These are phyloP conservation scores for Zosterops pallidus DNA, from an alignment of 2,113 vertebrate genomes.

Conservation along the genomic window DNA sequence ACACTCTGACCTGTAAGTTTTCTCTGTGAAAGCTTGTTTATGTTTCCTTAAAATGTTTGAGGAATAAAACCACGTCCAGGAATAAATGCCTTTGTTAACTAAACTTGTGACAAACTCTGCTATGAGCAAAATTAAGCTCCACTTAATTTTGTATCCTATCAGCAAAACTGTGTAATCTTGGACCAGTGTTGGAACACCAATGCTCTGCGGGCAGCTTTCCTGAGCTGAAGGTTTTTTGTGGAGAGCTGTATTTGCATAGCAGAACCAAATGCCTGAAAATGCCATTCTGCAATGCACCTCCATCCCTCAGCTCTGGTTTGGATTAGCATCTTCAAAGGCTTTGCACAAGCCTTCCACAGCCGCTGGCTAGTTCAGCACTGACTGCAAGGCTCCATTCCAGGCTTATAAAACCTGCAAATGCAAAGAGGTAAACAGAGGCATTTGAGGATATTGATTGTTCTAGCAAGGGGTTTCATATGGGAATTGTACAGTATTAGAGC, in stretches of 20 bases:
- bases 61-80: background rate
- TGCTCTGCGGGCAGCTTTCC: background rate
- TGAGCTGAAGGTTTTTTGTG: background rate
- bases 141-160: background rate
- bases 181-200: background rate
- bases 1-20: background rate
- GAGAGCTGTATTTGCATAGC: background rate
- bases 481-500: background rate
- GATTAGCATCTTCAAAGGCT: background rate
- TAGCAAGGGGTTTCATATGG: background rate
- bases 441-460: background rate
- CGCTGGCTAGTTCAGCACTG: background rate
- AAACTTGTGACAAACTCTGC: background rate
- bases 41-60: background rate
- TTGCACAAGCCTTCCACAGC: background rate
- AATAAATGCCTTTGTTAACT: background rate
- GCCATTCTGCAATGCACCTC: background rate
- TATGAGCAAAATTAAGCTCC: background rate
- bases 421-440: background rate
- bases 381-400: rapidly evolving
- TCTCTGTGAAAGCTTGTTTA: background rate
- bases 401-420: background rate
- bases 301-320: background rate
- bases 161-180: background rate
- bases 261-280: background rate